phyloP scores from a whole-genome alignment of 1,140 invertebrate genomes.

The Pseudomyrmex gracilis region DNA sequence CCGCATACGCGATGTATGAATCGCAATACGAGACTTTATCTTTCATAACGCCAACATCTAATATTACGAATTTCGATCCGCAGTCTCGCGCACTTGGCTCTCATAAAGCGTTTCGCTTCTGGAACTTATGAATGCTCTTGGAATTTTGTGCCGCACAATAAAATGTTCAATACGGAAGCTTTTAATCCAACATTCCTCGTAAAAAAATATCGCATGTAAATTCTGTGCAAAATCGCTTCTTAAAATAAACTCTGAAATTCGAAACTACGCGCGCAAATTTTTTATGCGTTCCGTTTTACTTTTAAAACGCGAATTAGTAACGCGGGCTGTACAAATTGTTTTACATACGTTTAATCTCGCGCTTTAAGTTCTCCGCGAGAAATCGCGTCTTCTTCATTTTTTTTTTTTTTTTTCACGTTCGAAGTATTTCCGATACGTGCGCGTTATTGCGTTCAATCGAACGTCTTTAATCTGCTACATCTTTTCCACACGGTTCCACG shows the following conservation, averaged over 20 bases:
- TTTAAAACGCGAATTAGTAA: not conserved
- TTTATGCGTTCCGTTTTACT: not conserved
- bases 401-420: not conserved
- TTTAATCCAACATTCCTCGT: slow-evolving; percentile 49
- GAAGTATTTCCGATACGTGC: not conserved
- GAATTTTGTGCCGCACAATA: slow-evolving; percentile 19
- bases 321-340: not conserved
- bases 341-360: slow-evolving; percentile 24
- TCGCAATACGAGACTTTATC: slow-evolving; percentile 24
- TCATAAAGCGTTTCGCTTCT: not conserved
- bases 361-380: not conserved
- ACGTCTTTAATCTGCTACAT: slow-evolving; percentile 23
- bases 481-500: not conserved
- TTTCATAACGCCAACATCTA: slow-evolving; percentile 35
- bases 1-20: slow-evolving; percentile 10
- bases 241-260: not conserved
- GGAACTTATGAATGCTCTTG: slow-evolving; percentile 52
- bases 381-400: not conserved
- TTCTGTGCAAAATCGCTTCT: not conserved
- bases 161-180: slow-evolving; percentile 51
- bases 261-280: not conserved
- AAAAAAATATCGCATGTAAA: not conserved
- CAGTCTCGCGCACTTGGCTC: not conserved
- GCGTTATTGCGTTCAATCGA: slow-evolving; percentile 10
- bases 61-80: slow-evolving; percentile 34